A percentile compares a stretch with the other conserved stretches of the same genome.
Conservation (phyloP, 1,140 invertebrate species). For the Bilobella aurantiaca region DNA sequence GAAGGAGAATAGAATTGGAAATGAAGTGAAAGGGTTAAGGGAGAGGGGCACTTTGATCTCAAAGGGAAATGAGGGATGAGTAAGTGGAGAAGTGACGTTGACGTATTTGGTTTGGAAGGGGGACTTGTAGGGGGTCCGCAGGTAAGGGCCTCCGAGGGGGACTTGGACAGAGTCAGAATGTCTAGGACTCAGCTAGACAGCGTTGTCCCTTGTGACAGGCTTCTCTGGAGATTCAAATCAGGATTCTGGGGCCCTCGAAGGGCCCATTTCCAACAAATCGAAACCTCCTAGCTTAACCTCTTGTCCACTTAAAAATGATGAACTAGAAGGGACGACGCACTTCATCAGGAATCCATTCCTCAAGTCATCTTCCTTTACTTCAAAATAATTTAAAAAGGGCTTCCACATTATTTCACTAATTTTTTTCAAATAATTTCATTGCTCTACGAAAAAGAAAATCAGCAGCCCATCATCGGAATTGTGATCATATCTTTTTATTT, state of each 20-base stretch:
- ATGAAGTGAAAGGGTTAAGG: not conserved
- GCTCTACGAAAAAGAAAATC: too few species aligned
- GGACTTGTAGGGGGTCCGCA: not conserved
- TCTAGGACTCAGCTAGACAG: conserved; percentile 1
- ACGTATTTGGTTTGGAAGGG: not conserved
- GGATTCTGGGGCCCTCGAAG: not conserved
- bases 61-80: not conserved
- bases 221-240: conserved; percentile 2
- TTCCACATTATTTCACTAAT: not conserved
- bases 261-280: too few species aligned
- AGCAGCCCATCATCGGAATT: not conserved
- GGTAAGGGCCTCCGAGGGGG: not conserved
- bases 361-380: not conserved
- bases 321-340: not conserved
- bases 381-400: not conserved
- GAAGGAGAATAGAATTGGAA: too few species aligned
- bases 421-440: too few species aligned
- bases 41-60: not conserved
- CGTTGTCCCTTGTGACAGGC: conserved; percentile 11
- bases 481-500: too few species aligned
- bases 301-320: conserved; percentile 5
- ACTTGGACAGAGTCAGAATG: conserved; percentile 9
- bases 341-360: not conserved
- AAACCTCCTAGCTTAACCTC: not conserved
- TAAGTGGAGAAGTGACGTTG: not conserved